Percentiles rank a stretch among this genome's conserved stretches.
Evolutionary conservation across 2,113 vertebrate species (phyloP).

Genomic region (Cyanoramphus novaezelandiae): DNA sequence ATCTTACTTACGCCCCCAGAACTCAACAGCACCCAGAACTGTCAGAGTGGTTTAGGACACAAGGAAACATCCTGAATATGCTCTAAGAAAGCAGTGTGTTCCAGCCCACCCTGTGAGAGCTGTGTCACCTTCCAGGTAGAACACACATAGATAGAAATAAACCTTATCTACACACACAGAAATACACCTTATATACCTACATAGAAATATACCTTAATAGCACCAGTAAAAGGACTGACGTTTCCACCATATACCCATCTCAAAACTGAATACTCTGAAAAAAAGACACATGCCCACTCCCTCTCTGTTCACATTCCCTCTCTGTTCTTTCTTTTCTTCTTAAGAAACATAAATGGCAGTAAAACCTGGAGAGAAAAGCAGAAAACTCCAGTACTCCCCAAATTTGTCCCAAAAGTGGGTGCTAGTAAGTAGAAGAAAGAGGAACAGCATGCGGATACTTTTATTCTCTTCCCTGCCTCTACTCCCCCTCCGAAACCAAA

Average conservation of each 20-base stretch:
- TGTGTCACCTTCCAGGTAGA: not conserved
- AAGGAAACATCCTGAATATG: not conserved
- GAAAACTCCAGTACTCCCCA: not conserved
- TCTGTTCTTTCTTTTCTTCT: not conserved
- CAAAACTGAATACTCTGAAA: not conserved
- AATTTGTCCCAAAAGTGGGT: not conserved
- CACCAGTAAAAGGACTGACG: not conserved
- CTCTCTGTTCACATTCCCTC: not conserved
- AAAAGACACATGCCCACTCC: accelerated
- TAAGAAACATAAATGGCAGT: not conserved
- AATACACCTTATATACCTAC: not conserved
- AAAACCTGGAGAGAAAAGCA: not conserved
- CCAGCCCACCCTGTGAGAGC: not conserved
- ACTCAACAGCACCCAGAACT: not conserved
- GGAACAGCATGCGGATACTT: not conserved
- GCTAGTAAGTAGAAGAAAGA: not conserved
- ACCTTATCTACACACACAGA: not conserved
- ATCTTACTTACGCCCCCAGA: not conserved
- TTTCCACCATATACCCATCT: not conserved
- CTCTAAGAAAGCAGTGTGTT: not conserved
- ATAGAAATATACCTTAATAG: not conserved
- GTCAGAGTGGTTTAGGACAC: not conserved
- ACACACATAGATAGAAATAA: not conserved
- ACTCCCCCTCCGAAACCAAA: not conserved
- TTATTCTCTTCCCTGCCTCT: not conserved